Base-by-base conservation (phyloP, 1,140 invertebrate genomes). In the Conopomorpha cramerella region DNA sequence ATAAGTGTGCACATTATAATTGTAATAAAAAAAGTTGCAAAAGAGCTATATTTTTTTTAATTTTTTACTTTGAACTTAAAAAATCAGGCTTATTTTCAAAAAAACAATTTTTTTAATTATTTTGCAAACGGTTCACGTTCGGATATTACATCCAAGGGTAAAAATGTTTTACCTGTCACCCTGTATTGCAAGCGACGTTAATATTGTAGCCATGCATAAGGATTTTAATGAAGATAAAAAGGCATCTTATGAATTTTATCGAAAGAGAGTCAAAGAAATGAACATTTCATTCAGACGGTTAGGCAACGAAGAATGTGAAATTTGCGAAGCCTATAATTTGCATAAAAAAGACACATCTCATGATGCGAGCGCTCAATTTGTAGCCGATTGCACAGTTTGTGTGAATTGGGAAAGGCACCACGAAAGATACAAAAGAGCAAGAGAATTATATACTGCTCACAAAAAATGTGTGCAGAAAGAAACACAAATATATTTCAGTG, bases 291-390 rank as follows among this genome's bases (percentile, higher is more conserved):
- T 43, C 27, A 38, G 31, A 18, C 7, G 28, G 8, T 28, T 43
- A 3, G 41, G 36, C 28, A 38, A 43, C 25, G 41, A 43, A 38
- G 41, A 43, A 31, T 38, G 41, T 26, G 41, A 43, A 27, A 10
- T 14, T 10, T 43, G 36, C 10, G 36, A 43, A 30, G 7, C 29
- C 4, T 29, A 41, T 19, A 32, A 32, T 8, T 33, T 41, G 11
- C 35, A 36, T 15, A 4, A 7, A 7, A 36, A 29, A 30, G 12
- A 29, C 8, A 30, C 14, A 23, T 16, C 16, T 16, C 30, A 32
- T 16, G 15, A 41, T 12, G 14, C 33, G 11, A 36, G 33, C n/a
- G n/a, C n/a, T n/a, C n/a, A n/a, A n/a, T n/a, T n/a, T n/a, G n/a
- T n/a, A 27, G 6, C 30, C 15, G 26, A 18, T 45, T 32, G 30